Evolutionary conservation across 2,888 invertebrate genomes (phyloP).

Genomic region (Apoderus coryli): DNA sequence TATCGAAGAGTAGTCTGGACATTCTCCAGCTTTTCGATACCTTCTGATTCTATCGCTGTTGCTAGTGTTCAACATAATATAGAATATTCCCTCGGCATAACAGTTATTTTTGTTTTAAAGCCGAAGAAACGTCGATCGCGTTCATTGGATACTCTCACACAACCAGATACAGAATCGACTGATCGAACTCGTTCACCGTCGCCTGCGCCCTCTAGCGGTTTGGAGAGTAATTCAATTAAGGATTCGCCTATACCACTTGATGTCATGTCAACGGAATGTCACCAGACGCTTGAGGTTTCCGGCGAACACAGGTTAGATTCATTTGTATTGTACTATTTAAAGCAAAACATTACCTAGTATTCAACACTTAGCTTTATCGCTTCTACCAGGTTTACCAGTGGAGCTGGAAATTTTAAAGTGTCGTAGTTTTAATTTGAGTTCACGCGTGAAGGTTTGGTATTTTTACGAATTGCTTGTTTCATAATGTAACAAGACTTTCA

Average conservation of each 20-base stretch:
- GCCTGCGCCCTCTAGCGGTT: slow-evolving; percentile 76
- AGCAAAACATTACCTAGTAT: no score
- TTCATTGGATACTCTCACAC: slow-evolving; percentile 27
- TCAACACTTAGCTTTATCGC: no score
- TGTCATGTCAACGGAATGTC: slow-evolving; percentile 35
- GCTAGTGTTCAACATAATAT: background rate
- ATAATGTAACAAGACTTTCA: no score
- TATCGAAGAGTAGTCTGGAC: slow-evolving; percentile 2
- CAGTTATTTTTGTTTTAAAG: slow-evolving; percentile 15
- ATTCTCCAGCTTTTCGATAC: no score
- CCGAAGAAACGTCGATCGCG: slow-evolving; percentile 25
- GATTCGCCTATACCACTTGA: slow-evolving; percentile 78
- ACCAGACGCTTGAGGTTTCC: slow-evolving; percentile 40
- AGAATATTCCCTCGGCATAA: background rate
- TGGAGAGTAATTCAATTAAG: slow-evolving; percentile 71
- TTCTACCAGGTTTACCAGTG: no score
- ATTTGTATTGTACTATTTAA: no score
- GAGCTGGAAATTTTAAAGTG: no score
- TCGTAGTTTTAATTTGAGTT: no score
- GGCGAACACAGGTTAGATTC: slow-evolving; percentile 24
- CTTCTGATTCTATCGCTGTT: background rate
- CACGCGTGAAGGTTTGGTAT: no score
- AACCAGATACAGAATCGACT: slow-evolving; percentile 35
- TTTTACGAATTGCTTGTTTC: no score
- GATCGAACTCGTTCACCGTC: slow-evolving; percentile 67